phyloP scores from a whole-genome alignment of 2,113 vertebrate species.

The Kobus ellipsiprymnus region DNA sequence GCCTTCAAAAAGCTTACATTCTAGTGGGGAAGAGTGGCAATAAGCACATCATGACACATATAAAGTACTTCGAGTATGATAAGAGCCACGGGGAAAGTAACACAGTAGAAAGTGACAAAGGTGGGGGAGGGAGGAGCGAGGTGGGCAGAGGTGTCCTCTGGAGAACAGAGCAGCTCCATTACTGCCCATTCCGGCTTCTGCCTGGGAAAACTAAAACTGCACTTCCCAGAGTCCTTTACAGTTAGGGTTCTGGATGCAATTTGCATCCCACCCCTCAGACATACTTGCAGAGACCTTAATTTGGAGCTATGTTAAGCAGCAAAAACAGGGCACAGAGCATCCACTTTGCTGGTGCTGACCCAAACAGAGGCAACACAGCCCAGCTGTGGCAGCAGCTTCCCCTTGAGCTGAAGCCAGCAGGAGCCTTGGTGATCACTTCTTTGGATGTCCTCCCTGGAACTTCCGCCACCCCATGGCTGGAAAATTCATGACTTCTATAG shows the following conservation, averaged over 20 bases:
- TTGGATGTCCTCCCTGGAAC: background rate
- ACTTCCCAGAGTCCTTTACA: background rate
- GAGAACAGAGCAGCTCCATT: background rate
- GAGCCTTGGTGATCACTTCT: accelerated
- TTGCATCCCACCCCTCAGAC: background rate
- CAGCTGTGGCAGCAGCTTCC: background rate
- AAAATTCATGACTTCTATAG: background rate
- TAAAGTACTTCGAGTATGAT: too few species aligned
- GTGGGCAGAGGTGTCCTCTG: background rate
- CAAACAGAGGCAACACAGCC: background rate
- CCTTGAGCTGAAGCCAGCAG: background rate
- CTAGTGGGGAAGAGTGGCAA: background rate
- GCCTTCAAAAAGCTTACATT: background rate
- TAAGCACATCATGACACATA: background rate
- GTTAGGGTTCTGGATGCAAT: background rate
- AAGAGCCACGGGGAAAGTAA: background rate
- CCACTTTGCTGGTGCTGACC: background rate
- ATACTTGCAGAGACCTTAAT: background rate
- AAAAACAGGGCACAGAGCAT: background rate
- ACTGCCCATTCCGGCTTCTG: background rate
- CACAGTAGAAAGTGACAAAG: background rate
- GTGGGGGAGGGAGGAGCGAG: background rate
- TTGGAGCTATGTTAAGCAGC: background rate
- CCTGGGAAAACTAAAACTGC: background rate
- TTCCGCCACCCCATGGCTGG: background rate